Evolutionary conservation across 1,140 invertebrate genomes (phyloP), one percentile per base, ranked within the genome.

Genomic region (Drosophila truncata): DNA sequence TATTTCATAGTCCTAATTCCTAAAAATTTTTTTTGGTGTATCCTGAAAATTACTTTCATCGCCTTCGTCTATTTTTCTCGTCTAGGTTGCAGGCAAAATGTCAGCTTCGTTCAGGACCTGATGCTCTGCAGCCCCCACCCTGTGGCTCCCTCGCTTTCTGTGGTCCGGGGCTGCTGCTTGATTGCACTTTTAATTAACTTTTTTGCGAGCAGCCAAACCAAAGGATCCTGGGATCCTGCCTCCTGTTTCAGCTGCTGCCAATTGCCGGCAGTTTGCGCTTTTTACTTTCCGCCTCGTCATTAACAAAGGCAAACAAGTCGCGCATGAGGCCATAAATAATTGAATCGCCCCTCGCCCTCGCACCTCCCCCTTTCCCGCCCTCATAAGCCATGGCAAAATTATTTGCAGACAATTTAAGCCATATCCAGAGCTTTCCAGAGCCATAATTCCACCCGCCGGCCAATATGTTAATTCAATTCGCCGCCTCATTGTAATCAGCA

Each of bases 101-200:
- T 73, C 70, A 72, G 70, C 70, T 35, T 41, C 70, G 70, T 72
- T 73, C 54, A 60, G 70, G 67, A 50, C 70, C 61, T 65, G 75
- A 75, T 82, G 77, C 62, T 67, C 52, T 59, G 60, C 60, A 41
- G 42, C 29, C 16, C 11, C 69, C 50, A 66, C 62, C 65, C 61
- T 67, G 7, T 37, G 27, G 35, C 47, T 25, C 54, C 20, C 16
- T 39, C 46, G 57, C 46, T 35, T 41, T 57, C 50, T 73, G 79
- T 44, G 74, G 47, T 74, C 63, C 70, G 52, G 54, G 59, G 65
- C 69, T 72, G 63, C 63, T 78, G 86, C 85, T 82, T 90, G 82
- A 91, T 90, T 90, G 86, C 85, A 82, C 85, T 90, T 90, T 90
- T 90, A 90, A 90, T 90, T 90, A 90, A 90, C 85, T 90, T 88